Conservation (phyloP, 1,140 invertebrate genomes). For the Paramacrobiotus metropolitanus region DNA sequence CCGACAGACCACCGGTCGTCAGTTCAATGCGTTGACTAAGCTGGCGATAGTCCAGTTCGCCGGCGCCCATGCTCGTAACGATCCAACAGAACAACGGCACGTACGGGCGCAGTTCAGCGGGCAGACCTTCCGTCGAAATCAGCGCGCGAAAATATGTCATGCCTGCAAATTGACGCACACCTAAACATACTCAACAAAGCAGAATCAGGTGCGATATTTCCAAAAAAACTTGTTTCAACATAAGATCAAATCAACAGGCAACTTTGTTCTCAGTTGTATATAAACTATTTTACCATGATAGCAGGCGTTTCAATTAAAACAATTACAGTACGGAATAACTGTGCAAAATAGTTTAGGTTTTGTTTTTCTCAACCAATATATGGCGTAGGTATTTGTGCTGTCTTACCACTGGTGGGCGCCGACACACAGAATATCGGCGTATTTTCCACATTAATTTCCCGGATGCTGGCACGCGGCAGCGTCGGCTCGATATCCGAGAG, state of each 20-base stretch:
- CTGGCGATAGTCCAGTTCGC: conserved; percentile 44
- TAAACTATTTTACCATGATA: too few species aligned
- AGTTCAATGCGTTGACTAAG: conserved; percentile 54
- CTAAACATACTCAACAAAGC: too few species aligned
- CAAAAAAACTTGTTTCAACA: too few species aligned
- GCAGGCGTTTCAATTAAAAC: too few species aligned
- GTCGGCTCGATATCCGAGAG: conserved; percentile 17
- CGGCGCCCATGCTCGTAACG: conserved; percentile 59
- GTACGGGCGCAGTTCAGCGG: conserved; percentile 39
- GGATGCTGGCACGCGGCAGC: not conserved
- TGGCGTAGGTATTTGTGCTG: too few species aligned
- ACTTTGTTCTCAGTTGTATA: too few species aligned
- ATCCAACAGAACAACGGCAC: conserved; percentile 58
- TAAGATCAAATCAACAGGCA: too few species aligned
- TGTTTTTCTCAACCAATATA: too few species aligned
- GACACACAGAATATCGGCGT: conserved; percentile 23
- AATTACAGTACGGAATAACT: too few species aligned
- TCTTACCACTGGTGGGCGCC: conserved; percentile 55
- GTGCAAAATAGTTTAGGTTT: too few species aligned
- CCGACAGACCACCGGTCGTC: conserved; percentile 49
- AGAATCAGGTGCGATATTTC: too few species aligned
- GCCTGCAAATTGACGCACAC: too few species aligned
- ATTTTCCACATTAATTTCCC: not conserved
- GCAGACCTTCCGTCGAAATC: conserved; percentile 35
- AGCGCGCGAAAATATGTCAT: conserved; percentile 59